These are phyloP conservation scores for Manis javanica DNA, from an alignment of 2,797 vertebrate genomes.

Conservation along the genomic window DNA sequence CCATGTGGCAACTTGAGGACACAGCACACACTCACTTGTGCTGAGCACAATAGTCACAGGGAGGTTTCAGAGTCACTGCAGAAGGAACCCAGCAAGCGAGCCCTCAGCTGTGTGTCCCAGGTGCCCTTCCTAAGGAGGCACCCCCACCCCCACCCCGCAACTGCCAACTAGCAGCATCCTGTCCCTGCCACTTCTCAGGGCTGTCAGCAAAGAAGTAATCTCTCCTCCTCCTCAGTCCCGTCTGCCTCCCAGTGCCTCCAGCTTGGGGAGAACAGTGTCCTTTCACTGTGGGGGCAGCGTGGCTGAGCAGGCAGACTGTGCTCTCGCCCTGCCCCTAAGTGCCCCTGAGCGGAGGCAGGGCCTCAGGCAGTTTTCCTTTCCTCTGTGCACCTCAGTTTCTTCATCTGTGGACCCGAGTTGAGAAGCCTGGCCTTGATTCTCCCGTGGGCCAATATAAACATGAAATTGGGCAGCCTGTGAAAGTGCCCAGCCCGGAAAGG, in stretches of 20 bases:
- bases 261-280: accelerated
- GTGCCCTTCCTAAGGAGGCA: background rate
- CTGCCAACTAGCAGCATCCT: background rate
- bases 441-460: accelerated
- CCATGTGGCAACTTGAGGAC: background rate
- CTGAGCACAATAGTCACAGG: background rate
- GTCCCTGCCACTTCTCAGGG: background rate
- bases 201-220: background rate
- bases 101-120: background rate
- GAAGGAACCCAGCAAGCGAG: background rate
- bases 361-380: background rate
- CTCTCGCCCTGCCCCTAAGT: accelerated
- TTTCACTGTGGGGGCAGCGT: background rate
- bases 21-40: accelerated
- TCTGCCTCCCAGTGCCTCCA: background rate
- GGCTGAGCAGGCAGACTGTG: background rate
- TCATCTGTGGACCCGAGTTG: background rate
- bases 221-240: background rate
- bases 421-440: accelerated
- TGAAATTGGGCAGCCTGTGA: too few species aligned
- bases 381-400: background rate
- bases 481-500: accelerated
- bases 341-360: background rate
- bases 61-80: background rate
- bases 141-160: too few species aligned